Evolutionary conservation across 2,113 vertebrate genomes (phyloP).

Genomic region (Notarius quadriscutis): DNA sequence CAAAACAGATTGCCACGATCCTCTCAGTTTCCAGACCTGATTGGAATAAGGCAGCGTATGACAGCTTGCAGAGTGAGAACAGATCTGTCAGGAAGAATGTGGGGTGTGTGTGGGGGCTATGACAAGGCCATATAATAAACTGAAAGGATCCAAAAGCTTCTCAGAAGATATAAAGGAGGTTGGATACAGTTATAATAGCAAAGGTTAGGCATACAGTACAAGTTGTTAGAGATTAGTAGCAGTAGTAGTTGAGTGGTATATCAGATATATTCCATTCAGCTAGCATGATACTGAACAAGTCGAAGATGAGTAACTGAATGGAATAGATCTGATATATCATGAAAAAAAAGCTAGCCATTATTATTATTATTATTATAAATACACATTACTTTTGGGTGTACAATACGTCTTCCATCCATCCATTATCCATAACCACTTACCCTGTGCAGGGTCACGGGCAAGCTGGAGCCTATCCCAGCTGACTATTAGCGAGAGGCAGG

Average conservation of each 20-base stretch:
- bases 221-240: neutral
- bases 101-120: neutral
- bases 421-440: too few relatives aligned
- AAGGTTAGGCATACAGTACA: neutral
- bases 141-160: neutral
- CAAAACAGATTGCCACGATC: conserved; percentile 14
- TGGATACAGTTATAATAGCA: neutral
- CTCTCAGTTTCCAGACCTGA: neutral
- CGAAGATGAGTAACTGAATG: too few relatives aligned
- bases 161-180: too few relatives aligned
- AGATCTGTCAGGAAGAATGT: conserved; percentile 20
- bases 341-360: neutral
- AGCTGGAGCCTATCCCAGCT: too few relatives aligned
- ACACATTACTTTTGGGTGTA: too few relatives aligned
- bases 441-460: too few relatives aligned
- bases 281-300: too few relatives aligned
- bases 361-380: neutral
- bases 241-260: too few relatives aligned
- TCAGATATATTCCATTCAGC: too few relatives aligned
- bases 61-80: conserved; percentile 22
- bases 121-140: conserved; percentile 17
- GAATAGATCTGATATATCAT: too few relatives aligned
- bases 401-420: too few relatives aligned
- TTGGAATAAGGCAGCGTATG: neutral
- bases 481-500: too few relatives aligned